phyloP scores from a whole-genome alignment of 2,888 invertebrate genomes.

The Stegophylla sp. region DNA sequence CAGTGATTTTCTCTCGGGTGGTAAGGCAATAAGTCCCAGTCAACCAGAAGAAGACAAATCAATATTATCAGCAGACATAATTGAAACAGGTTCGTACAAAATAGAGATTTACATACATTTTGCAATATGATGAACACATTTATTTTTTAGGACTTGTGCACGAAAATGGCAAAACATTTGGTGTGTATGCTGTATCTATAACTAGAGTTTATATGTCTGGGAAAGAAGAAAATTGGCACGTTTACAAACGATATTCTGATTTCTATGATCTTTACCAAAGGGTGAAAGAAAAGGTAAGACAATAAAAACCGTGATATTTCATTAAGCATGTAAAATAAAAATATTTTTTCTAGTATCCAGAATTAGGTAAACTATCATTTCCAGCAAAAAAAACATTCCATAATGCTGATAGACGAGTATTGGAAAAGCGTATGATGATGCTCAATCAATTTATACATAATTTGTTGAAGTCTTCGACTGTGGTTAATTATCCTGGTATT shows the following conservation, averaged over 20 bases:
- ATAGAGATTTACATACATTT: background rate
- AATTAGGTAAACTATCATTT: constrained; percentile 78
- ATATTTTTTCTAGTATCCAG: constrained; percentile 73
- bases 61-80: constrained; percentile 64
- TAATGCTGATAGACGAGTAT: constrained; percentile 82
- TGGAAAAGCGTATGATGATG: constrained; percentile 84
- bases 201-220: constrained; percentile 72
- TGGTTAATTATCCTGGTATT: constrained; percentile 71
- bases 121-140: background rate
- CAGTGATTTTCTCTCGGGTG: constrained; percentile 41
- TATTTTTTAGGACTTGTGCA: constrained; percentile 73
- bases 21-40: constrained; percentile 42
- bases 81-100: constrained; percentile 61
- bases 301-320: background rate
- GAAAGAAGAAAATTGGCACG: constrained; percentile 83
- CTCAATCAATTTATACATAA: constrained; percentile 81
- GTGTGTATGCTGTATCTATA: constrained; percentile 86
- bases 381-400: constrained; percentile 94
- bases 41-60: constrained; percentile 60
- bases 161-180: constrained; percentile 84
- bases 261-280: constrained; percentile 87
- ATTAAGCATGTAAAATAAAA: background rate
- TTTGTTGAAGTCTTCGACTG: constrained; percentile 71
- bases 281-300: constrained; percentile 74
- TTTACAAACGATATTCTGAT: constrained; percentile 90